Percentiles rank a stretch among this genome's conserved stretches.
These are phyloP conservation scores for Crotophaga sulcirostris DNA, from an alignment of 2,113 vertebrate genomes.

Conservation along the genomic window DNA sequence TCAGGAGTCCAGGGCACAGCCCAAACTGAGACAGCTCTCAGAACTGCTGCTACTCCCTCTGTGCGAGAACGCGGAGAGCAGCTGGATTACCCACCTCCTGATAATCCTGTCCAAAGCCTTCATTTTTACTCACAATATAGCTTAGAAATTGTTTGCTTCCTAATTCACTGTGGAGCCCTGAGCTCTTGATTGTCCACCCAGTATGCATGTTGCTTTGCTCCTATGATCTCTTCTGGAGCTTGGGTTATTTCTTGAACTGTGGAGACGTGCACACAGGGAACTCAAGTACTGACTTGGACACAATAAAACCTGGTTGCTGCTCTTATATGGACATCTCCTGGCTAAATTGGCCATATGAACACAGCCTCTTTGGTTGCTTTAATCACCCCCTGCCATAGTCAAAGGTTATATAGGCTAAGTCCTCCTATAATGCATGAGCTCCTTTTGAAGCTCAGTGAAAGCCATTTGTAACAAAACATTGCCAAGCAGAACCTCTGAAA, in stretches of 20 bases:
- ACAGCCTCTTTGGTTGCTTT: neutral
- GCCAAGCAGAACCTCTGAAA: neutral
- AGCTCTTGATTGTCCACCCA: neutral
- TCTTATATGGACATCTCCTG: neutral
- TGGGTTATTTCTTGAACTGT: neutral
- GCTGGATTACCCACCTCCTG: neutral
- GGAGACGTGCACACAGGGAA: neutral
- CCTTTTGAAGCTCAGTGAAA: neutral
- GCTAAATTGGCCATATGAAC: neutral
- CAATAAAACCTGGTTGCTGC: neutral
- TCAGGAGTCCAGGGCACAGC: neutral
- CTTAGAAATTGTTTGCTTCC: neutral
- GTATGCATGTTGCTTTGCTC: neutral
- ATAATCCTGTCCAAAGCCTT: neutral
- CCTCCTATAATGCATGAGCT: neutral
- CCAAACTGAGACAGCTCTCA: neutral
- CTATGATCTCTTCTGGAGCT: neutral
- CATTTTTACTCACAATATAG: neutral
- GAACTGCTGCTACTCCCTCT: neutral
- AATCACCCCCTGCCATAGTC: neutral
- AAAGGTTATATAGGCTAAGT: neutral
- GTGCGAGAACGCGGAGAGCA: rapidly evolving
- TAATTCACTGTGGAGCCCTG: neutral
- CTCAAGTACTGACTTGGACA: neutral
- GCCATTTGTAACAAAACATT: neutral